Evolutionary conservation across 2,113 vertebrate genomes (phyloP).

Genomic region (Acanthisitta chloris): DNA sequence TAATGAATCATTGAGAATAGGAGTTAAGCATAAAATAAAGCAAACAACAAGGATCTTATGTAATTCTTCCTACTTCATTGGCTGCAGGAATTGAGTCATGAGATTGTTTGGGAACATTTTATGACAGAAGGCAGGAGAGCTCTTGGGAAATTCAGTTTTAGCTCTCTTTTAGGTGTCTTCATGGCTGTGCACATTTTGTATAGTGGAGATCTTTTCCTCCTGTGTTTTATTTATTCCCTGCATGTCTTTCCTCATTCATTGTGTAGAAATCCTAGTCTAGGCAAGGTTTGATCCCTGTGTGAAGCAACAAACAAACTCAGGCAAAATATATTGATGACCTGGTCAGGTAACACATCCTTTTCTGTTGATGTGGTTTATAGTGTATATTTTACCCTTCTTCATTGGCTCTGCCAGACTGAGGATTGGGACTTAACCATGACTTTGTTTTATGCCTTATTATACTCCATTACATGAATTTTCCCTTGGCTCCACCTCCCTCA

Average conservation of each 20-base stretch:
- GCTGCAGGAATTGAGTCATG: conserved; percentile 4
- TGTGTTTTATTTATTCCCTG: not conserved
- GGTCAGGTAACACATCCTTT: not conserved
- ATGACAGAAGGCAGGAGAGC: not conserved
- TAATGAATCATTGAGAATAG: conserved; percentile 31
- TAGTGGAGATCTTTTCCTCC: not conserved
- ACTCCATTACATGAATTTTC: not conserved
- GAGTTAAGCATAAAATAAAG: not conserved
- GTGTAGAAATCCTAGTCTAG: not conserved
- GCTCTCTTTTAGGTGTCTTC: not conserved
- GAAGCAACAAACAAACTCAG: not conserved
- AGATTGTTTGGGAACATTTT: not conserved
- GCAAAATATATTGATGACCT: not conserved
- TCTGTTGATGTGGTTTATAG: not conserved
- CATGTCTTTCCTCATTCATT: not conserved
- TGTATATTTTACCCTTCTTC: not conserved
- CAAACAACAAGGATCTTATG: not conserved
- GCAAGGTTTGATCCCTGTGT: not conserved
- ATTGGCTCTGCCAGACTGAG: not conserved
- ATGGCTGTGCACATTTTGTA: not conserved
- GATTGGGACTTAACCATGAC: not conserved
- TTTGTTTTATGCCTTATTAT: not conserved
- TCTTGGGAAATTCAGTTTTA: not conserved
- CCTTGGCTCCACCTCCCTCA: not conserved
- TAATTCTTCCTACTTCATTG: not conserved